phyloP scores from a whole-genome alignment of 2,888 invertebrate species.

The Cryptosula pallasiana region DNA sequence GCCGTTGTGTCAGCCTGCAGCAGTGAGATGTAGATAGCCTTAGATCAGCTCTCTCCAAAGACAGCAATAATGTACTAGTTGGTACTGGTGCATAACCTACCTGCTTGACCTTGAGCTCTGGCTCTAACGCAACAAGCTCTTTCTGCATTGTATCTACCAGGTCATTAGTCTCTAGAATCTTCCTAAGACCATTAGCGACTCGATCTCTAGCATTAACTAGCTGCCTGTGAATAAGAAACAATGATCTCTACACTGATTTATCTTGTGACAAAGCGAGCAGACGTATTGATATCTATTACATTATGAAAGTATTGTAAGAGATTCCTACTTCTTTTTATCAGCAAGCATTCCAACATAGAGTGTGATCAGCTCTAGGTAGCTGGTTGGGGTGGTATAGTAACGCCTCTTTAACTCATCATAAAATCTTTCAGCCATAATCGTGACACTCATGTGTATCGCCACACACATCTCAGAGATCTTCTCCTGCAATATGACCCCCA shows the following conservation, averaged over 20 bases:
- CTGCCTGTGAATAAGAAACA: slow-evolving; percentile 34
- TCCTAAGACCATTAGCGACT: slow-evolving; percentile 58
- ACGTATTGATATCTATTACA: too few species aligned
- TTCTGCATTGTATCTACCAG: slow-evolving; percentile 80
- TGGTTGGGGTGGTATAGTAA: slow-evolving; percentile 87
- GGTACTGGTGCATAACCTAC: neutral
- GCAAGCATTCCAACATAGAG: slow-evolving; percentile 68
- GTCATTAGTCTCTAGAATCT: slow-evolving; percentile 74
- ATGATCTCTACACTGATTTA: too few species aligned
- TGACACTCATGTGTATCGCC: slow-evolving; percentile 71
- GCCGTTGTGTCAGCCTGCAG: slow-evolving; percentile 66
- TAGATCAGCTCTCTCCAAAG: too few species aligned
- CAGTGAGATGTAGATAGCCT: too few species aligned
- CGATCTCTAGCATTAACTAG: slow-evolving; percentile 46
- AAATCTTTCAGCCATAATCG: slow-evolving; percentile 69
- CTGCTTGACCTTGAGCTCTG: slow-evolving; percentile 67
- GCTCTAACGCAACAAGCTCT: slow-evolving; percentile 74
- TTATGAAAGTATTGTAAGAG: neutral
- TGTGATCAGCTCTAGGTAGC: slow-evolving; percentile 78
- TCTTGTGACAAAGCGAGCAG: too few species aligned
- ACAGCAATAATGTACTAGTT: too few species aligned
- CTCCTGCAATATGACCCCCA: too few species aligned
- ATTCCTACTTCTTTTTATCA: slow-evolving; percentile 66
- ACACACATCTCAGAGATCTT: slow-evolving; percentile 65
- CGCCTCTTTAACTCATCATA: slow-evolving; percentile 76